Conservation (phyloP, 2,797 vertebrate species). For the Neosalanx taihuensis region DNA sequence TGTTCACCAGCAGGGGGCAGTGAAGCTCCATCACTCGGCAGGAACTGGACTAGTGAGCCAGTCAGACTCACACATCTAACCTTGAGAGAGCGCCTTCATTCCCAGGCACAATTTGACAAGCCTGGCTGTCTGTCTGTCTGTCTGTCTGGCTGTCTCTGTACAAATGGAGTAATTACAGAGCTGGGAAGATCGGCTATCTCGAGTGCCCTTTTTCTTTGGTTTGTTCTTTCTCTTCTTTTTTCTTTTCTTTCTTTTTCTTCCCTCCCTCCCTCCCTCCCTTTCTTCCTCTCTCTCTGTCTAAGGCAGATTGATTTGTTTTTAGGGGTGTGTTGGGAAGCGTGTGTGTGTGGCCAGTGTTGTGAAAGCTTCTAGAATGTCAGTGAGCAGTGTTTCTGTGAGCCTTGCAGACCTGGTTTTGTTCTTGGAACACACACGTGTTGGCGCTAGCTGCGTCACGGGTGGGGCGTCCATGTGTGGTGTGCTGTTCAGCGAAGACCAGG, state of each 20-base stretch:
- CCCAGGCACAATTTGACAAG: conserved; percentile 53
- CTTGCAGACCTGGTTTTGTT: not conserved
- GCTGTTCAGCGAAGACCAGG: too few relatives aligned
- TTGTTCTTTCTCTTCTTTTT: not conserved
- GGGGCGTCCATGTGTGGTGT: too few relatives aligned
- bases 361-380: too few relatives aligned
- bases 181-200: conserved; percentile 41
- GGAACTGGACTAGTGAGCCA: conserved; percentile 4
- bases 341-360: not conserved
- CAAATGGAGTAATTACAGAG: conserved; percentile 59
- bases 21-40: conserved; percentile 62
- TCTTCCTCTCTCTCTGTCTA: conserved; percentile 1
- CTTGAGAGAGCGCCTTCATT: conserved; percentile 54
- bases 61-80: conserved; percentile 48
- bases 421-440: too few relatives aligned
- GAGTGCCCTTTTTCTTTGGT: conserved; percentile 17
- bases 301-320: not conserved
- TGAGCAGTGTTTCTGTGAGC: not conserved
- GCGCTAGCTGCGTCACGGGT: too few relatives aligned
- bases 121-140: not conserved
- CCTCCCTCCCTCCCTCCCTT: not conserved
- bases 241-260: not conserved
- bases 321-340: not conserved
- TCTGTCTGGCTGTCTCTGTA: conserved; percentile 55
- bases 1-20: conserved; percentile 78